Conservation (phyloP, 2,797 vertebrate species). For the Tachyglossus aculeatus region DNA sequence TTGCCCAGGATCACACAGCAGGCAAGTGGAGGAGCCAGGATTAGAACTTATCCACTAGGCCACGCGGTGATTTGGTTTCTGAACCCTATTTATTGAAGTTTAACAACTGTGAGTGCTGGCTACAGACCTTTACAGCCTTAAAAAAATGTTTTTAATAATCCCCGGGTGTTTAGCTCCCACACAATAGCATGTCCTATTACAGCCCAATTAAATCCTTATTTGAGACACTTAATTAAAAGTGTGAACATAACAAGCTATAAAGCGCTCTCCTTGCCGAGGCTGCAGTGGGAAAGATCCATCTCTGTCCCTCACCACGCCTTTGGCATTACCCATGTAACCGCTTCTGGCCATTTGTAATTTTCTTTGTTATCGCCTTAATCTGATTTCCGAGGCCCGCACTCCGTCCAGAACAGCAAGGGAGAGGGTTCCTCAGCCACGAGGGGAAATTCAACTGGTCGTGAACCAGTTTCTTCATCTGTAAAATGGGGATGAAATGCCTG, state of each 20-base stretch:
- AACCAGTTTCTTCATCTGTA: background rate
- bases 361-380: too few relatives aligned
- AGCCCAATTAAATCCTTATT: conserved; percentile 77
- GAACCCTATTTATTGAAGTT: conserved; percentile 59
- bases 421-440: too few relatives aligned
- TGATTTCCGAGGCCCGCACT: too few relatives aligned
- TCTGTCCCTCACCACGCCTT: too few relatives aligned
- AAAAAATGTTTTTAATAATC: conserved; percentile 76
- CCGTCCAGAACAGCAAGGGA: too few relatives aligned
- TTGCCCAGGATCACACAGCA: too few relatives aligned
- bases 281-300: too few relatives aligned
- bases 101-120: conserved; percentile 71
- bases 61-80: conserved; percentile 28
- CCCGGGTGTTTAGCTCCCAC: conserved; percentile 69
- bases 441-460: too few relatives aligned
- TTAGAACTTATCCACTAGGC: conserved; percentile 1
- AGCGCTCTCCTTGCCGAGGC: conserved; percentile 49
- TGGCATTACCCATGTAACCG: too few relatives aligned
- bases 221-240: conserved; percentile 75
- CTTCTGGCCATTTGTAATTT: too few relatives aligned
- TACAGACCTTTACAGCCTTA: conserved; percentile 66
- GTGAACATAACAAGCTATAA: conserved; percentile 68
- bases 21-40: background rate
- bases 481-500: background rate
- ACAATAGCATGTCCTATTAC: conserved; percentile 74